phyloP scores from a whole-genome alignment of 2,113 vertebrate genomes.

The Lycaon pictus region DNA sequence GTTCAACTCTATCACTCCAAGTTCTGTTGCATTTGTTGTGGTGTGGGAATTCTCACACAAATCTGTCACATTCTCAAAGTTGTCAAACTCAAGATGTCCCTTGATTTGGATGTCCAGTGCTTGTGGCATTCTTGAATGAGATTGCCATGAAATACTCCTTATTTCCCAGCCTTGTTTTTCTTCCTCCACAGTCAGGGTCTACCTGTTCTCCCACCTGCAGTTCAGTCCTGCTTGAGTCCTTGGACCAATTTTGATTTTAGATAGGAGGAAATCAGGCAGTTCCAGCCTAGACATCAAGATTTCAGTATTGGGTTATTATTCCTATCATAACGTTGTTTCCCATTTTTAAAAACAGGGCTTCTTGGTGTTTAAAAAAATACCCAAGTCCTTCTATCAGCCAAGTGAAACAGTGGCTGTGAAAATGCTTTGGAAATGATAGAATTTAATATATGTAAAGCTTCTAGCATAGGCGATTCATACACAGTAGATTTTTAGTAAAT shows the following conservation, averaged over 20 bases:
- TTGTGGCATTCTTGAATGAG: neutral
- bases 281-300: neutral
- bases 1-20: neutral
- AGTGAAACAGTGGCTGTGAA: neutral
- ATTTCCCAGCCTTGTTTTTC: neutral
- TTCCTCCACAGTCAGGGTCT: neutral
- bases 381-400: neutral
- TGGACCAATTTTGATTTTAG: neutral
- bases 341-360: constrained; percentile 20
- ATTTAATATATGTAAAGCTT: neutral
- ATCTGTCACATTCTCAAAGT: neutral
- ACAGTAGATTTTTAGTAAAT: neutral
- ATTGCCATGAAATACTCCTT: neutral
- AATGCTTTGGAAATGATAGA: neutral
- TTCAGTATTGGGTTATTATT: neutral
- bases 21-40: neutral
- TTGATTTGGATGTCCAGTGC: neutral
- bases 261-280: neutral
- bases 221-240: neutral
- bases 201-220: neutral
- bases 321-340: neutral
- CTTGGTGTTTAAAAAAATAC: neutral
- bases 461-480: neutral
- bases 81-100: neutral
- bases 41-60: neutral